Percentiles rank a stretch among this genome's conserved stretches.
phyloP scores from a whole-genome alignment of 2,113 vertebrate species.

The Alexandromys fortis region DNA sequence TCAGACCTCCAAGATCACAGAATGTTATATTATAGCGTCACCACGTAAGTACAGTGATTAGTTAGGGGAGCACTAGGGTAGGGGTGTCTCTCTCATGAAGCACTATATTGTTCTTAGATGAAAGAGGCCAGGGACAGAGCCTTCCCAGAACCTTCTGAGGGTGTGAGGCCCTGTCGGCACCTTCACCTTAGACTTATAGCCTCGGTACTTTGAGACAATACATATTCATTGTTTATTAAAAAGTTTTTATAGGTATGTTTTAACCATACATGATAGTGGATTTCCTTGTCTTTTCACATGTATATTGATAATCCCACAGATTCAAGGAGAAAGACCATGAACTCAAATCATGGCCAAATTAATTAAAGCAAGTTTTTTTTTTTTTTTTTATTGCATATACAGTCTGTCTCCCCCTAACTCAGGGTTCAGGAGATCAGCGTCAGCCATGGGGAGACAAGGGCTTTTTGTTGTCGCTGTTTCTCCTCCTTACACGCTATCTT shows the following conservation, averaged over 20 bases:
- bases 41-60: not conserved
- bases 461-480: no score
- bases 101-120: not conserved
- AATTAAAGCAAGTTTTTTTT: not conserved
- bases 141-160: not conserved
- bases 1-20: not conserved
- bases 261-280: not conserved
- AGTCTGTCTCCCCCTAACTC: not conserved
- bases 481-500: no score
- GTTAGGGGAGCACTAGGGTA: not conserved
- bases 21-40: not conserved
- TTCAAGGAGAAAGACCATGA: not conserved
- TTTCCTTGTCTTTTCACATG: not conserved
- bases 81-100: not conserved
- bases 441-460: not conserved
- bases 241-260: not conserved
- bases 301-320: not conserved
- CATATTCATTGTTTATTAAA: not conserved
- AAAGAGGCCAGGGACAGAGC: not conserved
- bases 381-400: not conserved
- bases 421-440: not conserved
- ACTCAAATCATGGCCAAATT: not conserved
- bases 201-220: not conserved
- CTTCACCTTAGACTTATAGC: not conserved
- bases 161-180: not conserved